These are phyloP conservation scores for Streptopelia turtur DNA, from an alignment of 2,797 vertebrate species.

Conservation along the genomic window DNA sequence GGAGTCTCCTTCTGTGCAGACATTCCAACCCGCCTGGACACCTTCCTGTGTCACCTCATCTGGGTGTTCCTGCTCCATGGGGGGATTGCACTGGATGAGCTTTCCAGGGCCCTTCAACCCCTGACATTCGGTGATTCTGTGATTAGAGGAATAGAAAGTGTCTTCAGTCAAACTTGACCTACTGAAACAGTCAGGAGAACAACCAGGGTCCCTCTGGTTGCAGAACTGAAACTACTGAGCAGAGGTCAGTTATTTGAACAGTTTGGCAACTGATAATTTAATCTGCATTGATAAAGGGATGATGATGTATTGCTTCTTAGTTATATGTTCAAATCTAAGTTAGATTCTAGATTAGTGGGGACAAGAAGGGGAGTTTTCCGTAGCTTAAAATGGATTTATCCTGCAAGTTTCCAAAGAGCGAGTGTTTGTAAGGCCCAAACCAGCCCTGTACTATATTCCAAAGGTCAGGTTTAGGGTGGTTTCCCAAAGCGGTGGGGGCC, in stretches of 20 bases:
- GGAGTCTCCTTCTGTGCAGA: no score
- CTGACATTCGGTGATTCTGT: no score
- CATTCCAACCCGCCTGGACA: no score
- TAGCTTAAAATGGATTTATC: background rate
- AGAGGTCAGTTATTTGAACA: background rate
- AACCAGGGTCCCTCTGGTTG: background rate
- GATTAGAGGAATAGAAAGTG: conserved; percentile 49
- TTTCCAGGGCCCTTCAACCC: no score
- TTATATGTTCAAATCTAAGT: background rate
- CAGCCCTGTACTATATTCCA: fast-evolving
- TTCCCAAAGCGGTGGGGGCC: background rate
- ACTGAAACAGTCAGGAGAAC: conserved; percentile 14
- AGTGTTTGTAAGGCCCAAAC: background rate
- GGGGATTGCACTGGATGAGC: no score
- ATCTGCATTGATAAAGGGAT: background rate
- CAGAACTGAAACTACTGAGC: conserved; percentile 31
- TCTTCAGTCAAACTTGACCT: background rate
- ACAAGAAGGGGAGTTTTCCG: fast-evolving
- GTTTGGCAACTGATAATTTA: background rate
- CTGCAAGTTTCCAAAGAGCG: background rate
- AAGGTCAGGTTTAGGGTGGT: background rate
- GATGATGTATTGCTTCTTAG: background rate
- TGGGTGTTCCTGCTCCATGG: no score
- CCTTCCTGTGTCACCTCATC: no score
- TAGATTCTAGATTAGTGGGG: background rate